A percentile compares a stretch with the other conserved stretches of the same genome.
Evolutionary conservation across 1,140 invertebrate species (phyloP).

Genomic region (Dinoponera quadriceps): DNA sequence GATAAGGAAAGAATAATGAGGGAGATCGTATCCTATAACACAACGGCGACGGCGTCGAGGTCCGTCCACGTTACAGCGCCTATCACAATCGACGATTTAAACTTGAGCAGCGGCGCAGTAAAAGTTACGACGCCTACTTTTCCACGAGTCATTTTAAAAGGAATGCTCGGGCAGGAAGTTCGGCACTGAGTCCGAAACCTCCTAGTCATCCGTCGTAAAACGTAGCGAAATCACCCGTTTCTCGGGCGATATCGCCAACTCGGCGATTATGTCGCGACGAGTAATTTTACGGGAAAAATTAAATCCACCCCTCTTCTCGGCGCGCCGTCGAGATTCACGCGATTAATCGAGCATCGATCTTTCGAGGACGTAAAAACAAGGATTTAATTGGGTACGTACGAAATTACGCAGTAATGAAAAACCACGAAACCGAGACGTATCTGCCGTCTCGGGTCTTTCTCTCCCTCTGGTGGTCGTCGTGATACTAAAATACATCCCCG

Average conservation of each 20-base stretch:
- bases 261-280: background rate
- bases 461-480: no score
- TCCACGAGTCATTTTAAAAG: background rate
- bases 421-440: no score
- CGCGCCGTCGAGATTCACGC: no score
- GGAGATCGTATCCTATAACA: background rate
- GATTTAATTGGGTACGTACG: no score
- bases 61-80: background rate
- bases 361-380: no score
- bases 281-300: constrained; percentile 4
- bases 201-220: background rate
- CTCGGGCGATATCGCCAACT: background rate
- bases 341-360: no score
- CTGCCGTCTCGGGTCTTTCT: no score
- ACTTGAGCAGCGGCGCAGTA: constrained; percentile 10
- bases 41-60: background rate
- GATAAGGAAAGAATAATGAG: no score
- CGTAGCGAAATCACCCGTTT: background rate
- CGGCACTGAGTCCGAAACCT: background rate
- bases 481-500: no score
- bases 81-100: constrained; percentile 38
- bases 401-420: no score
- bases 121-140: constrained; percentile 28
- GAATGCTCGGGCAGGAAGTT: constrained; percentile 2
- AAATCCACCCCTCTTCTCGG: background rate